These are phyloP conservation scores for Apis laboriosa DNA, from an alignment of 1,140 invertebrate species.

Conservation along the genomic window DNA sequence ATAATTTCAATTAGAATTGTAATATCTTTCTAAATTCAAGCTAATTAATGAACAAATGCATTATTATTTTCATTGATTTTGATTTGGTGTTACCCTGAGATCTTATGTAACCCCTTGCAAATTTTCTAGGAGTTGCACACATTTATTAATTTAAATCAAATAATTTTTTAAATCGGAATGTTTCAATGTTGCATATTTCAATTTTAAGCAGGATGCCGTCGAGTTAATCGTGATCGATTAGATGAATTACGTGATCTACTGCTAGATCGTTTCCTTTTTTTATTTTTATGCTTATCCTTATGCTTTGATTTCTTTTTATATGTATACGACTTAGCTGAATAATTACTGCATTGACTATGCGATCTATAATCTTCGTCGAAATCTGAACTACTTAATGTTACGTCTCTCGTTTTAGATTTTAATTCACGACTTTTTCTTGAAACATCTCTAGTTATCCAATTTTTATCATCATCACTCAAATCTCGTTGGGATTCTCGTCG, in stretches of 20 bases:
- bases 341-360: conserved; percentile 56
- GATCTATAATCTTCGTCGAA: conserved; percentile 45
- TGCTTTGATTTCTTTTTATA: conserved; percentile 57
- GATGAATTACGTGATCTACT: conserved; percentile 50
- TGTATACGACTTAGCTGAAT: conserved; percentile 53
- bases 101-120: conserved; percentile 54
- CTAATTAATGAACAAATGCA: conserved; percentile 49
- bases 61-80: conserved; percentile 51
- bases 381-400: conserved; percentile 29
- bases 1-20: neutral
- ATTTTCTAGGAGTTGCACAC: conserved; percentile 46
- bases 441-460: conserved; percentile 20
- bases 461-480: conserved; percentile 28
- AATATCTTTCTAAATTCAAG: conserved; percentile 37
- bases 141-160: conserved; percentile 49
- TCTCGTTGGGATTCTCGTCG: conserved; percentile 31
- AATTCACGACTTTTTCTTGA: conserved; percentile 37
- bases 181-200: conserved; percentile 52
- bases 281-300: conserved; percentile 59
- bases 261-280: conserved; percentile 45
- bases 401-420: conserved; percentile 27
- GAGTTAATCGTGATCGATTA: conserved; percentile 39
- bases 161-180: conserved; percentile 63
- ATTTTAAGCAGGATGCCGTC: conserved; percentile 49
- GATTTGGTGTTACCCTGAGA: conserved; percentile 61